Evolutionary conservation across 2,113 vertebrate species (phyloP), one percentile per base, ranked within the genome.

Genomic region (Holacanthus passer): DNA sequence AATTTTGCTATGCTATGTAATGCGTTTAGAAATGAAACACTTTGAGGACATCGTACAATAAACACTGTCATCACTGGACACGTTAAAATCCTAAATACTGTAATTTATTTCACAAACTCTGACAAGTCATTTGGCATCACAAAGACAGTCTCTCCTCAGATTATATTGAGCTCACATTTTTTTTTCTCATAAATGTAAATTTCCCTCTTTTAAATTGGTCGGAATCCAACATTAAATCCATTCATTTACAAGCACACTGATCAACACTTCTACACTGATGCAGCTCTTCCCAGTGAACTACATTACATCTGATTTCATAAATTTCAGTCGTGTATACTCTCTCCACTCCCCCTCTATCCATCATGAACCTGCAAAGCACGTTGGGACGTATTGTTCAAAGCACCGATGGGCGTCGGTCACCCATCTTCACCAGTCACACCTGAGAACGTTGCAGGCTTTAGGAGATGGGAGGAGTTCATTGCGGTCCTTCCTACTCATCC

Each of bases 61-160:
- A 88, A 83, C 47, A 35, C 4, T 43, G 64, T 72, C 80, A 88
- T 76, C 58, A 68, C 86, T 73, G 62, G 72, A 88, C 87, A 76
- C 84, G 58, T 86, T 88, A 84, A 91, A 93, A 89, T 82, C 82
- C 92, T 93, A 93, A 93, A 91, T 91, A 90, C 86, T 88, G 89
- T 88, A 70, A 87, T 93, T 94, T 92, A 92, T 94, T 94, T 92
- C 93, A 93, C 90, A 92, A 91, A 91, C 86, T 88, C 85, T 77
- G 86, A 92, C 93, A 94, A 81, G 79, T 92, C 75, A 93, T 94
- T 94, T 94, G 94, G 93, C 93, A 93, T 93, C 92, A 94, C 87
- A 87, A 89, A 88, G 91, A 93, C 92, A 91, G 79, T 90, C 87
- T 90, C 68, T 82, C 83, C 66, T 90, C 66, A 47, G 83, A 81